Percentiles rank a stretch among this genome's conserved stretches.
These are phyloP conservation scores for Dermatemys mawii DNA, from an alignment of 2,113 vertebrate genomes.

Conservation along the genomic window DNA sequence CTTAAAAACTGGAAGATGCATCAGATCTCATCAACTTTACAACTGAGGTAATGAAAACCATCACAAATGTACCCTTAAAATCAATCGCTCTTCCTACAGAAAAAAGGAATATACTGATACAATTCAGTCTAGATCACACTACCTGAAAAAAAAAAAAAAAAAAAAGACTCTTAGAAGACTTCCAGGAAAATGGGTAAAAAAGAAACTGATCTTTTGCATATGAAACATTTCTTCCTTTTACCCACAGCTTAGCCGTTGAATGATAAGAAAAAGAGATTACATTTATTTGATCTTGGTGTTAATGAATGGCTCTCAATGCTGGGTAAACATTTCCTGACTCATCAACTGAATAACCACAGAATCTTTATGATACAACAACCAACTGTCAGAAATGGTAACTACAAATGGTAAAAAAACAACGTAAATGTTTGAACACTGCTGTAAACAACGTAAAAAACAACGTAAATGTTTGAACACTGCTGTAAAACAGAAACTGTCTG, in stretches of 20 bases:
- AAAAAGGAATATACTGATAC: background rate
- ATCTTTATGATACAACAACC: background rate
- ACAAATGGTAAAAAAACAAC: background rate
- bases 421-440: background rate
- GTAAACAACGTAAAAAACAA: background rate
- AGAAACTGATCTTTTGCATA: background rate
- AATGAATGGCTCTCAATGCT: accelerated
- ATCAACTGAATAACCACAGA: background rate
- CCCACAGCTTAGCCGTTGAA: background rate
- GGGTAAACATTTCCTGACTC: background rate
- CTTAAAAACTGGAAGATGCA: background rate
- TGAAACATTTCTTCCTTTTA: background rate
- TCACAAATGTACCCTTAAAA: background rate
- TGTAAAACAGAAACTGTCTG: background rate
- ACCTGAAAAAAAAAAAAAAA: background rate
- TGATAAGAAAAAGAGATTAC: background rate
- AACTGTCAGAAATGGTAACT: background rate
- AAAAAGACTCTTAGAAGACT: background rate
- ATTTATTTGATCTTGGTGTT: background rate
- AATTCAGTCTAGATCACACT: background rate
- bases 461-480: background rate
- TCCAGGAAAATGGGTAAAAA: background rate
- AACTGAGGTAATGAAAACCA: background rate
- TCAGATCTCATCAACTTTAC: background rate
- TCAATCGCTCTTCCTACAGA: background rate